Base-by-base conservation (phyloP, 2,888 invertebrate species). In the Morinoia aosen region DNA sequence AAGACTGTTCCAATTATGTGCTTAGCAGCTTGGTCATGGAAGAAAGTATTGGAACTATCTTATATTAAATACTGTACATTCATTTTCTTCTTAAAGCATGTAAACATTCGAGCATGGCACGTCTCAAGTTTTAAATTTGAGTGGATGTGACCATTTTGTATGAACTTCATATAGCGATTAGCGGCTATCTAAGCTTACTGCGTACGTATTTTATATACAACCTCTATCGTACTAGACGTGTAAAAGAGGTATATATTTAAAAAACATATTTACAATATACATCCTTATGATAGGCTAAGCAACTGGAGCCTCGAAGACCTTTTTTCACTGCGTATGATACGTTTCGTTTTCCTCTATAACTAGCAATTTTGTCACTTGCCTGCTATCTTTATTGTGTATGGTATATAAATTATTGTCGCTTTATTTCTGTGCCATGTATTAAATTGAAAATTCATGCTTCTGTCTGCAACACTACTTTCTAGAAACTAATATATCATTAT, bases 21-120 rank as follows among this genome's bases (percentile, higher is more conserved):
- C 39, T 48, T 48, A 40, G 48, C 90, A 40, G 14, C 90, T 90
- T 90, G 90, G 39, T 39, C 48, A 40, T 90, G 90, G 33, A 90
- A 90, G 90, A 90, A 90, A 90, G 90, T 90, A 90, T 90, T 90
- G 90, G 90, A 90, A 90, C 90, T 10, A 90, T 90, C 90, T 90
- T 90, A 90, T 90, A 40, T 90, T 90, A 90, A 90, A 90, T 90
- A 90, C 90, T 90, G 90, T 90, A 90, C 90, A 90, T 90, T 90
- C 90, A 90, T 40, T 90, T 48, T 90, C 90, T 90, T 48, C 90
- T 90, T 90, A 90, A 90, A 48, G 90, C 39, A 25, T 90, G 90
- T 90, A 90, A 90, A 90, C 90, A 90, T 33, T 40, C 40, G 10
- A 90, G 90, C 90, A 90, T 90, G 90, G 90, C 39, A 12, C 0